Evolutionary conservation across 2,113 vertebrate genomes (phyloP).

Genomic region (Pongo pygmaeus): DNA sequence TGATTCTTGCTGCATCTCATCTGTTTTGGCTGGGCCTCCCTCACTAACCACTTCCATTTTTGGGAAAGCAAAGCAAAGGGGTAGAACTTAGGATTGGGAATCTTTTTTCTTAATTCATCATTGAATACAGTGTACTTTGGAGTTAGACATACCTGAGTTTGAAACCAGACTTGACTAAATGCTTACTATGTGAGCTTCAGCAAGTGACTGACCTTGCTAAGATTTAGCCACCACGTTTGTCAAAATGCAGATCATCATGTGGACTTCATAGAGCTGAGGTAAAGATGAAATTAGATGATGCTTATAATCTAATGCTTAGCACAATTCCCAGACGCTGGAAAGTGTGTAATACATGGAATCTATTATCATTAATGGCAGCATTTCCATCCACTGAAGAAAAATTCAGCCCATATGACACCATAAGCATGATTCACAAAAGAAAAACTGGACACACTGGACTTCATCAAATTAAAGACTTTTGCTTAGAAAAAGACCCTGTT

Average conservation of each 20-base stretch:
- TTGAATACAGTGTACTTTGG: background rate
- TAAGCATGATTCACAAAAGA: background rate
- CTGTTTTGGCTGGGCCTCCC: background rate
- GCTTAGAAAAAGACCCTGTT: background rate
- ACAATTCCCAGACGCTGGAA: background rate
- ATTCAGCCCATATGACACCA: background rate
- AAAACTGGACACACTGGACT: background rate
- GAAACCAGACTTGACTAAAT: constrained; percentile 42
- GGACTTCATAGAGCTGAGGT: background rate
- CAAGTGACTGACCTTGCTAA: background rate
- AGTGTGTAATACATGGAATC: background rate
- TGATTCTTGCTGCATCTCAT: background rate
- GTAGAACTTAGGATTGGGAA: background rate
- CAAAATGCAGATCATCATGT: background rate
- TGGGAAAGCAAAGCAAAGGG: background rate
- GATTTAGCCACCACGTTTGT: background rate
- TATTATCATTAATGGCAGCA: background rate
- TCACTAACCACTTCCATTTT: background rate
- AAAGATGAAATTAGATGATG: constrained; percentile 19
- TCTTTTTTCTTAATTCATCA: background rate
- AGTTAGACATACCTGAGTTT: background rate
- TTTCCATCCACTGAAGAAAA: background rate
- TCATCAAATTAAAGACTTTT: constrained; percentile 3
- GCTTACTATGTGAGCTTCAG: background rate
- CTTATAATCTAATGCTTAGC: background rate